phyloP scores from a whole-genome alignment of 2,888 invertebrate genomes.

The Tetrapedia diversipes region DNA sequence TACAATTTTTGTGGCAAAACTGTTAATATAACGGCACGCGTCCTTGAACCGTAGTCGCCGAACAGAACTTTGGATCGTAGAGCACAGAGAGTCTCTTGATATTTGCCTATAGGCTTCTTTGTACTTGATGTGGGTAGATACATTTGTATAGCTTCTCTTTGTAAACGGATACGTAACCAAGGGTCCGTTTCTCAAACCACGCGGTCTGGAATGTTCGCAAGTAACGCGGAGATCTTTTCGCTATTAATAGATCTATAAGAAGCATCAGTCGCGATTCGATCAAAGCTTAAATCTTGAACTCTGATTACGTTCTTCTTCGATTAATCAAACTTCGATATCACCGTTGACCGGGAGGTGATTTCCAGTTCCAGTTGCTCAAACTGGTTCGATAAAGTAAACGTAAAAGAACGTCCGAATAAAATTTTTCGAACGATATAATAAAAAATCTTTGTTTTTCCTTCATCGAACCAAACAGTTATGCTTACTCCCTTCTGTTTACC shows the following conservation, averaged over 20 bases:
- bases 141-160: not conserved
- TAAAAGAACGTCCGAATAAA: too few relatives aligned
- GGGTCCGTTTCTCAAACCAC: not conserved
- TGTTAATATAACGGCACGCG: not conserved
- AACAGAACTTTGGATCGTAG: not conserved
- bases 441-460: too few relatives aligned
- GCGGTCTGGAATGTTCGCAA: not conserved
- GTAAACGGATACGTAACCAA: not conserved
- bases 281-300: not conserved
- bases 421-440: too few relatives aligned
- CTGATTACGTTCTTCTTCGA: not conserved
- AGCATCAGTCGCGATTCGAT: not conserved
- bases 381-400: too few relatives aligned
- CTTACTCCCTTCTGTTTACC: too few relatives aligned
- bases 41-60: too few relatives aligned
- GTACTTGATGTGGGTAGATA: not conserved
- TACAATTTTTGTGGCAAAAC: too few relatives aligned
- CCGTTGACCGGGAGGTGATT: not conserved
- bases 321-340: not conserved
- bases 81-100: not conserved
- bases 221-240: not conserved
- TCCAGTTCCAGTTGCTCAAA: not conserved
- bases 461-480: too few relatives aligned
- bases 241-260: constrained; percentile 12
- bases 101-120: not conserved